A percentile compares a stretch with the other conserved stretches of the same genome.
Evolutionary conservation across 2,113 vertebrate genomes (phyloP).

Genomic region (Semnornis frantzii): DNA sequence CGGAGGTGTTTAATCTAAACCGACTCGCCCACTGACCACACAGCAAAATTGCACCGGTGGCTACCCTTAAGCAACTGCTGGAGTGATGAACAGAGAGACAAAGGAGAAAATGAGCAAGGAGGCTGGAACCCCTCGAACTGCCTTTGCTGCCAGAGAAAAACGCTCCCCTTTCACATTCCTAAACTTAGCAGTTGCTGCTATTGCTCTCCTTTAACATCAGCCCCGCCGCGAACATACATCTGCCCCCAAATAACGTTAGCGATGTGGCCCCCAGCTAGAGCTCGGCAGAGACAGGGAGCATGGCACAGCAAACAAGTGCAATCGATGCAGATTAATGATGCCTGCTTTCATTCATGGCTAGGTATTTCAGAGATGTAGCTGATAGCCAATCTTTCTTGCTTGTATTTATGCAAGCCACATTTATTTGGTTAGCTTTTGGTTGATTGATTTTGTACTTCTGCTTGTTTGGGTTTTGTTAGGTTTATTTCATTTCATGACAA

Average conservation of each 20-base stretch:
- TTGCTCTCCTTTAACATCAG: neutral
- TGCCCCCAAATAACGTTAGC: constrained; percentile 21
- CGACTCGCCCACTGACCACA: neutral
- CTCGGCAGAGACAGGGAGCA: constrained; percentile 42
- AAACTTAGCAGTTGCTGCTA: neutral
- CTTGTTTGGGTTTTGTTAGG: constrained; percentile 69
- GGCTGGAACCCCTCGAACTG: neutral
- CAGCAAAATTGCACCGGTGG: neutral
- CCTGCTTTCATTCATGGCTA: constrained; percentile 64
- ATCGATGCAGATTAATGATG: constrained; percentile 68
- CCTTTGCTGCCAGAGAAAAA: constrained; percentile 45
- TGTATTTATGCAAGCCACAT: constrained; percentile 59
- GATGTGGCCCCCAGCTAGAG: constrained; percentile 24
- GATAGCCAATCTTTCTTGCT: constrained; percentile 62
- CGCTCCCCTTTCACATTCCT: constrained; percentile 51
- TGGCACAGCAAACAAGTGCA: constrained; percentile 27
- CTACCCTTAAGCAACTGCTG: neutral
- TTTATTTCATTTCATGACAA: constrained; percentile 71
- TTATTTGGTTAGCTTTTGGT: constrained; percentile 66
- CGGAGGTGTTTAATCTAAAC: constrained; percentile 10
- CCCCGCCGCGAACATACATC: neutral
- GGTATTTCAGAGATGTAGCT: constrained; percentile 60
- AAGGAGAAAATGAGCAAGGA: constrained; percentile 2
- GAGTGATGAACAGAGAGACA: neutral
- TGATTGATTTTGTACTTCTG: constrained; percentile 71